Base-by-base conservation (phyloP, 1,140 invertebrate species). In the Delia radicum region DNA sequence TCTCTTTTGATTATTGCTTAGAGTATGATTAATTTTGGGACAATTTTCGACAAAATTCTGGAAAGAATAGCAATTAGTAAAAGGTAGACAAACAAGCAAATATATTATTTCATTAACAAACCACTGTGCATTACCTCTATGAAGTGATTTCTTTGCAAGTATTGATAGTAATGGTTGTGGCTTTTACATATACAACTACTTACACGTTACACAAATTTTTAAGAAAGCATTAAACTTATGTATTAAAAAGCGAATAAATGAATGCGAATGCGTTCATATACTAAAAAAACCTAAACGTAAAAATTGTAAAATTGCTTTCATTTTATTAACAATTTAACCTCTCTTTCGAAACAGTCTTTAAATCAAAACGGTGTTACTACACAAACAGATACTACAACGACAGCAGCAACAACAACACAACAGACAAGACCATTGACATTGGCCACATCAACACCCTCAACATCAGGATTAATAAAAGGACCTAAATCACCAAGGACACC, bases 291-390 rank as follows among this genome's bases (percentile, higher is more conserved):
- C 37, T 48, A 62, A 21, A 18, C 74, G 74, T 37, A 75, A 42
- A 62, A 55, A 61, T n/a, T 73, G 42, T 62, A 42, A 62, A 55
- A 61, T n/a, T 73, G 42, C 71, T 55, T 76, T 76, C 75, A 46
- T 31, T 73, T 73, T 65, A 76, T 65, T 74, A 65, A 76, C 67
- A 72, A 33, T 76, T 77, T 73, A 79, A 76, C 76, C 77, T 80
- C 78, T 73, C 75, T 76, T 29, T 65, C 65, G 69, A 74, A 55
- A 79, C 81, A 85, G 83, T 85, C 82, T 80, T 75, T 85, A 75
- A 81, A 84, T 77, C 79, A 83, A 77, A 84, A 85, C 81, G 83
- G 82, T 48, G 75, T 75, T 69, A 76, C 37, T n/a, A 73, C 69
- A 67, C 21, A 74, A 55, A 75, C 27, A 24, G 28, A 26, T 63